phyloP scores from a whole-genome alignment of 2,113 vertebrate genomes.

The Bettongia penicillata region DNA sequence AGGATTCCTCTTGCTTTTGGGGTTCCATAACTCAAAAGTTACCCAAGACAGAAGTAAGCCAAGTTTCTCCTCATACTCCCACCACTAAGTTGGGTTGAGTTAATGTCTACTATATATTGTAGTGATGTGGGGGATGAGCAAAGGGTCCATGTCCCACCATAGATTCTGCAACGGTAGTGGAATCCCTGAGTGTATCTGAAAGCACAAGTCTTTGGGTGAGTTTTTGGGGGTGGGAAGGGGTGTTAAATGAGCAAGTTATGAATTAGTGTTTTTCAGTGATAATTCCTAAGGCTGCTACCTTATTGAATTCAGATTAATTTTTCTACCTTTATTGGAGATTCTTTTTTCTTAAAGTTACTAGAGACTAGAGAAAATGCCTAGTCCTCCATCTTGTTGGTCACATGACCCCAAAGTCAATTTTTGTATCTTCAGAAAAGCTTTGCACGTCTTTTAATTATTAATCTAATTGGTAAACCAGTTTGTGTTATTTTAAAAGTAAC shows the following conservation, averaged over 20 bases:
- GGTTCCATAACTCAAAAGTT: not conserved
- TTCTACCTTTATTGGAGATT: not conserved
- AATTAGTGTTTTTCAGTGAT: not conserved
- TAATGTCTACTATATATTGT: not conserved
- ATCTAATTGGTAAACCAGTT: not conserved
- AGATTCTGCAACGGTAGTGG: not conserved
- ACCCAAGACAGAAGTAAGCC: not conserved
- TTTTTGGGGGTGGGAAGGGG: not conserved
- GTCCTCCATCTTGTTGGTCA: not conserved
- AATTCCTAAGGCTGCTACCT: not conserved
- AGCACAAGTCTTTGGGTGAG: not conserved
- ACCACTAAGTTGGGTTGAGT: not conserved
- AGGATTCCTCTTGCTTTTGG: not conserved
- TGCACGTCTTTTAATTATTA: not conserved
- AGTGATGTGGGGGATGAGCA: not conserved
- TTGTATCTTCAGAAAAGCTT: not conserved
- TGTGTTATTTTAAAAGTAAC: not conserved
- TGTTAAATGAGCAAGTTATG: not conserved
- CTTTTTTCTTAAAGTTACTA: not conserved
- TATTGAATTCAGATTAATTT: not conserved
- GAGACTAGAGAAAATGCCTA: not conserved
- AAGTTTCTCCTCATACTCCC: not conserved
- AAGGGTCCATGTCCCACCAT: not conserved
- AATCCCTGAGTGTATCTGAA: not conserved
- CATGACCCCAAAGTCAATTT: not conserved